Percentiles rank a stretch among this genome's conserved stretches.
Conservation (phyloP, 2,888 invertebrate species). For the Belgica antarctica region DNA sequence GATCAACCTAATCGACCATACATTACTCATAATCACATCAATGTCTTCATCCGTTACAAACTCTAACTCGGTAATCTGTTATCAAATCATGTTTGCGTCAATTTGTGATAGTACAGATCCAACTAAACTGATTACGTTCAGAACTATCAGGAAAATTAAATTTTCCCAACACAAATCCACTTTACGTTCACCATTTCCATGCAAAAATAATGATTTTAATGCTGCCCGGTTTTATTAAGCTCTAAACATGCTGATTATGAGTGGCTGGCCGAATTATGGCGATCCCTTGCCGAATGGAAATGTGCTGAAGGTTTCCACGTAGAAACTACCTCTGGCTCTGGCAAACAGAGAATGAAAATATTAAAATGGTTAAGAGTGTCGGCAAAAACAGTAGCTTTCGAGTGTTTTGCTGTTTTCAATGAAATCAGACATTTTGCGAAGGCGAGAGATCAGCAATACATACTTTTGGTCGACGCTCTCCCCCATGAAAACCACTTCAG, state of each 20-base stretch:
- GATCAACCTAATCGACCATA: not conserved
- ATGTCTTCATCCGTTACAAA: not conserved
- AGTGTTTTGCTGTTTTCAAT: slow-evolving; percentile 9
- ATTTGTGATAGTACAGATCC: not conserved
- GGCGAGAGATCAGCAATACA: not conserved
- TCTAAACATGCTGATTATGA: slow-evolving; percentile 13
- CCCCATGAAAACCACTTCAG: slow-evolving; percentile 50
- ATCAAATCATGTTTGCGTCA: not conserved
- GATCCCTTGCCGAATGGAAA: slow-evolving; percentile 50
- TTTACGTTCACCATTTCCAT: not conserved
- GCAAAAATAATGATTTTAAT: slow-evolving; percentile 1
- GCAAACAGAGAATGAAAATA: slow-evolving; percentile 1
- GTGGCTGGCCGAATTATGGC: not conserved
- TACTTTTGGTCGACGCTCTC: slow-evolving; percentile 50
- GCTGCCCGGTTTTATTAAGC: not conserved
- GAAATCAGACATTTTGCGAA: not conserved
- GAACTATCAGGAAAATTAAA: not conserved
- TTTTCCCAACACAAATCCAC: not conserved
- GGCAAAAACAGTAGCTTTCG: slow-evolving; percentile 12
- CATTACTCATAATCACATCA: not conserved
- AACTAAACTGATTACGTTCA: not conserved
- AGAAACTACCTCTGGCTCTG: slow-evolving; percentile 50
- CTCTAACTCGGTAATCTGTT: not conserved
- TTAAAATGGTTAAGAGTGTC: slow-evolving; percentile 4
- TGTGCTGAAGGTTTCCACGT: slow-evolving; percentile 50